These are phyloP conservation scores for Gambelia wislizenii DNA, from an alignment of 2,797 vertebrate genomes.

Conservation along the genomic window DNA sequence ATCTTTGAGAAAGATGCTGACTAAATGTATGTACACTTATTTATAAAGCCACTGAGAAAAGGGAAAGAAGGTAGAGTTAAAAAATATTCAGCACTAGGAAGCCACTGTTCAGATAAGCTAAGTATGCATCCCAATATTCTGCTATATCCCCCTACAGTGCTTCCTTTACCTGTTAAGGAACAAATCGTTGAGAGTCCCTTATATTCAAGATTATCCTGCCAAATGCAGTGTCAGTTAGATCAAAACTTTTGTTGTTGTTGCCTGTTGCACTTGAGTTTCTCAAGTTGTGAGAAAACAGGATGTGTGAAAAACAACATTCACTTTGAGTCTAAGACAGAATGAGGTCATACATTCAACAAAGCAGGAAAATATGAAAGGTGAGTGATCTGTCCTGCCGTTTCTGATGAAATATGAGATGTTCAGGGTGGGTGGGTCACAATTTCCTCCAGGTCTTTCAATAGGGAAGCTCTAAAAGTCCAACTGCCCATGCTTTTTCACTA, in stretches of 20 bases:
- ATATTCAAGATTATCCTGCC: neutral
- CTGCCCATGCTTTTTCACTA: neutral
- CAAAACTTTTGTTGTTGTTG: neutral
- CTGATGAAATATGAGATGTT: neutral
- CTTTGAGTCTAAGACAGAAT: neutral
- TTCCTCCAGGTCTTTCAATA: neutral
- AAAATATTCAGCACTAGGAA: neutral
- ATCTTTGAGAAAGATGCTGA: neutral
- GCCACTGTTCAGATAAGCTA: neutral
- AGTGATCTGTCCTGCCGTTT: slow-evolving; percentile 2
- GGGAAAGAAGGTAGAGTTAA: accelerated
- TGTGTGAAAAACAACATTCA: neutral
- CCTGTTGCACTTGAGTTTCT: neutral
- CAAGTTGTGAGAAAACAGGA: neutral
- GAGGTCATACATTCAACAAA: neutral
- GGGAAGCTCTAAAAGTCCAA: neutral
- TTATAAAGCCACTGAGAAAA: slow-evolving; percentile 7
- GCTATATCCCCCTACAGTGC: no score
- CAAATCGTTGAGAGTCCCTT: neutral
- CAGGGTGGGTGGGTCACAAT: neutral
- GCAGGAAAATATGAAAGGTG: neutral
- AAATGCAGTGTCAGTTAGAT: neutral
- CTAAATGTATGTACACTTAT: neutral
- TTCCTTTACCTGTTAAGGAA: neutral
- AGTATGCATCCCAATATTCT: neutral